Base-by-base conservation (phyloP, 2,888 invertebrate genomes). In the Caenorhabditis japonica region DNA sequence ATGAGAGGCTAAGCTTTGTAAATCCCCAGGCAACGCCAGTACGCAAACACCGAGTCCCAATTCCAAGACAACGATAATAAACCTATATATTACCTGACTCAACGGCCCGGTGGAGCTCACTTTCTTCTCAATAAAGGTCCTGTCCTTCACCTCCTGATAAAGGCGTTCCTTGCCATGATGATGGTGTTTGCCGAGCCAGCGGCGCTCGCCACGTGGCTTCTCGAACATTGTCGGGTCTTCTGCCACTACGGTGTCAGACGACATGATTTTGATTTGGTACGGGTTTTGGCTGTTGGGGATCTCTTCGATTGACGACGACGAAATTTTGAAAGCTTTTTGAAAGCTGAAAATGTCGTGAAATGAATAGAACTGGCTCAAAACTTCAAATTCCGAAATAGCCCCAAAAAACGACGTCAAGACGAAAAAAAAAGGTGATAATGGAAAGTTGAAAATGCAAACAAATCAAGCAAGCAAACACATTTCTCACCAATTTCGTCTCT, bases 171-270 rank as follows among this genome's bases (percentile, higher is more conserved):
- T 64, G 15, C 64, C 64, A 21, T 33, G 7, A 27, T 64, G 64
- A 25, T 41, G 47, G 12, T 49, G 15, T 41, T 30, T 64, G 23
- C 64, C 64, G 13, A 55, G 49, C 55, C 64, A 64, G 10, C 64
- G 27, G 10, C 47, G 33, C 3, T 64, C 41, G 33, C 64, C 64
- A 64, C 64, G 64, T 56, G 55, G 64, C 34, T 56, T 64, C 21
- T 64, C 64, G 30, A 64, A 55, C 17, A 62, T 17, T 5, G 15
- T 15, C 8, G 39, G 25, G 2, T 55, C 39, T 0, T 44, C 30
- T 30, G n/a, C n/a, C 15, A 55, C 2, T 3, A 43, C 13, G 1
- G 44, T 34, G n/a, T 44, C 44, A 1, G 44, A 33, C 15, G 44
- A 46, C 23, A 34, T 15, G 0, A 1, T 21, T 38, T 53, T 41